phyloP scores from a whole-genome alignment of 2,888 invertebrate species.

The Lepas anatifera region DNA sequence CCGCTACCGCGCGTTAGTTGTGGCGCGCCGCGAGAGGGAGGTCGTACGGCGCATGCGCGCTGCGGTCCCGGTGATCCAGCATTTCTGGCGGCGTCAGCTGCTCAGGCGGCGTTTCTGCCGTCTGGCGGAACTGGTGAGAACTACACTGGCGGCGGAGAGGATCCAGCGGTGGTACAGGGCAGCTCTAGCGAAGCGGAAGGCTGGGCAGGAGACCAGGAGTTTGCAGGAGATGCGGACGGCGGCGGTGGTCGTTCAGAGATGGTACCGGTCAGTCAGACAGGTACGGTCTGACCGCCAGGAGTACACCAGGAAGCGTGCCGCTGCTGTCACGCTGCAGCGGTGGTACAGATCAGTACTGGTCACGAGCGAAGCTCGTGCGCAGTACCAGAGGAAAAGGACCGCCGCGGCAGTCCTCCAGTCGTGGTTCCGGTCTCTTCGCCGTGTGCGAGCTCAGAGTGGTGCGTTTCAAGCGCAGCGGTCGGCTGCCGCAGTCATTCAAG shows the following conservation, averaged over 20 bases:
- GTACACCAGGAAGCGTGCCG: conserved; percentile 21
- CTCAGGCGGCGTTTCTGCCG: conserved; percentile 1
- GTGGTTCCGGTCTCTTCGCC: conserved; percentile 9
- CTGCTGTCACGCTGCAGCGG: conserved; percentile 24
- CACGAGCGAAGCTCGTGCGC: conserved; percentile 24
- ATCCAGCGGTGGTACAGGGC: conserved; percentile 15
- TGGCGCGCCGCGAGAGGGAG: background rate
- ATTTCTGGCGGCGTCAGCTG: conserved; percentile 15
- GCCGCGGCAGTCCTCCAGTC: conserved; percentile 20
- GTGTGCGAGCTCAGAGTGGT: background rate
- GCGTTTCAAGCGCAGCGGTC: background rate
- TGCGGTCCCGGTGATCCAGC: conserved; percentile 19
- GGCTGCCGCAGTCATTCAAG: background rate
- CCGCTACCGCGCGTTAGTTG: background rate
- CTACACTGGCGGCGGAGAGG: conserved; percentile 14
- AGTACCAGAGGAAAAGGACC: conserved; percentile 17
- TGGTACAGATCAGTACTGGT: conserved; percentile 22
- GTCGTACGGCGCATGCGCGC: conserved; percentile 4
- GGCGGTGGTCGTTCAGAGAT: background rate
- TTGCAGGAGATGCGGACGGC: background rate
- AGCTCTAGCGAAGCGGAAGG: conserved; percentile 2
- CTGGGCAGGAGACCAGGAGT: background rate
- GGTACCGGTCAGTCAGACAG: background rate
- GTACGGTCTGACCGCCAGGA: conserved; percentile 13
- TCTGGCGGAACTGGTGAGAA: conserved; percentile 11